Percentiles rank a stretch among this genome's conserved stretches.
phyloP scores from a whole-genome alignment of 2,888 invertebrate species.

The Crematogaster levior region DNA sequence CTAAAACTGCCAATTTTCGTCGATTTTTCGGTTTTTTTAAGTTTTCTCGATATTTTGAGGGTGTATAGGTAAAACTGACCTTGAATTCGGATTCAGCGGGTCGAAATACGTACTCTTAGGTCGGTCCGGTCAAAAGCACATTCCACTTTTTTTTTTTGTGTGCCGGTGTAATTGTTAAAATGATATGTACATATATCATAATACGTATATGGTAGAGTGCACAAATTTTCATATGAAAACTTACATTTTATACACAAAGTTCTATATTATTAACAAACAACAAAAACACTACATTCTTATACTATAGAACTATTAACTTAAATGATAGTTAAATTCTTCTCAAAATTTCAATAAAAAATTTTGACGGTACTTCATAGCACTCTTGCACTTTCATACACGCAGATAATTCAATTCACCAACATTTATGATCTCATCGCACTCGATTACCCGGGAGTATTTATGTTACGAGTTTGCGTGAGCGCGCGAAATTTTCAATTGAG shows the following conservation, averaged over 20 bases:
- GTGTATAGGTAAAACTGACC: too few relatives aligned
- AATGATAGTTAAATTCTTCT: not conserved
- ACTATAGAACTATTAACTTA: not conserved
- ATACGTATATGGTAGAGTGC: too few relatives aligned
- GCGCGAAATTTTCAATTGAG: slow-evolving; percentile 24
- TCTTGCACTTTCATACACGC: not conserved
- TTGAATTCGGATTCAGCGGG: too few relatives aligned
- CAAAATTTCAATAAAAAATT: slow-evolving; percentile 7
- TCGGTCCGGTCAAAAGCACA: too few relatives aligned
- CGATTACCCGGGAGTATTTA: slow-evolving; percentile 21
- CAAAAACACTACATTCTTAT: not conserved
- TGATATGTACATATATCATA: too few relatives aligned
- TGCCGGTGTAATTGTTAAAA: too few relatives aligned
- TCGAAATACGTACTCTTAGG: too few relatives aligned
- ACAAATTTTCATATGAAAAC: not conserved
- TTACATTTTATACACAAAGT: not conserved
- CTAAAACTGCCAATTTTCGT: too few relatives aligned
- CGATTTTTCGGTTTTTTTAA: too few relatives aligned
- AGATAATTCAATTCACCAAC: not conserved
- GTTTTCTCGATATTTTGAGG: too few relatives aligned
- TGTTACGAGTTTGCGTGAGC: slow-evolving; percentile 6
- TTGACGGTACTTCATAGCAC: not conserved
- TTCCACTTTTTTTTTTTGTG: too few relatives aligned
- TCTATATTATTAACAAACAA: not conserved
- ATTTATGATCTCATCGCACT: not conserved